These are phyloP conservation scores for Bicyclus anynana DNA, from an alignment of 1,140 invertebrate genomes.

Conservation along the genomic window DNA sequence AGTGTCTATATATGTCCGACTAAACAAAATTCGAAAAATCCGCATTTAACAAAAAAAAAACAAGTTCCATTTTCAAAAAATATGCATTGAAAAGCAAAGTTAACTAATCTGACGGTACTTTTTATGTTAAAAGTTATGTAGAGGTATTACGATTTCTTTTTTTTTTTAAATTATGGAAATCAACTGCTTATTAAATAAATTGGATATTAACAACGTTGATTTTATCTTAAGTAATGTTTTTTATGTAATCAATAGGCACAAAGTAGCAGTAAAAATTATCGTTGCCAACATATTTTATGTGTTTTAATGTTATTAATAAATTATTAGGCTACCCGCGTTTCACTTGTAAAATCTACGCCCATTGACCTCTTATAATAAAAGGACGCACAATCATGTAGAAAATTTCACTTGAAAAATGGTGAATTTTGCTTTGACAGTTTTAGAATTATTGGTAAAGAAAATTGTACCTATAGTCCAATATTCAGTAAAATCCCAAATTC, in stretches of 20 bases:
- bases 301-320: constrained; percentile 5
- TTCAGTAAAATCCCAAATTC: too few species aligned
- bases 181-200: neutral
- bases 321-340: neutral
- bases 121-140: constrained; percentile 17
- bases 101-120: neutral
- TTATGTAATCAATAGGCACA: neutral
- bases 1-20: too few species aligned
- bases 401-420: too few species aligned
- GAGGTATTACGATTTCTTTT: neutral
- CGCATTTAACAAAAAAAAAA: too few species aligned
- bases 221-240: constrained; percentile 1
- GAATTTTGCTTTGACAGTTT: too few species aligned
- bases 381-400: too few species aligned
- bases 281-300: neutral
- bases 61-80: too few species aligned
- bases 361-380: too few species aligned
- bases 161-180: constrained; percentile 4
- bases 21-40: too few species aligned
- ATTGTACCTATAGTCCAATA: too few species aligned
- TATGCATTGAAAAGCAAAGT: neutral
- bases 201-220: neutral
- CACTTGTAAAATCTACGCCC: neutral
- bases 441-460: too few species aligned
- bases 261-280: constrained; percentile 4